Evolutionary conservation across 2,888 invertebrate species (phyloP), one percentile per base, ranked within the genome.

Genomic region (Hydriomena furcata): DNA sequence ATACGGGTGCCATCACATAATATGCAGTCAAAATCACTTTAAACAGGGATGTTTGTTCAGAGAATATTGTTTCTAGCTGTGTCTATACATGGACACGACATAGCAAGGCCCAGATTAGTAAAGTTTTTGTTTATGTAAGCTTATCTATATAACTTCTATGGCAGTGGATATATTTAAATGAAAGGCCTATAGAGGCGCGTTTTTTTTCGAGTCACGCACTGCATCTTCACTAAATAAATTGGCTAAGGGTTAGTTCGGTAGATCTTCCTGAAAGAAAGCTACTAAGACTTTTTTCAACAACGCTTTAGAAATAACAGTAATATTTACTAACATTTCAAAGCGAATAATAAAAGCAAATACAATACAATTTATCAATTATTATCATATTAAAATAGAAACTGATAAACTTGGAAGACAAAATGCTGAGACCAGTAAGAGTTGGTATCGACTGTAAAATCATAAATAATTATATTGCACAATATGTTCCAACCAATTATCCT

Each of bases 81-180:
- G 4, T 2, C 4, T 2, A n/a, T n/a, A n/a, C n/a, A 17, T 17
- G 4, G 17, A 17, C 7, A 12, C 11, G 11, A 24, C 30, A 23
- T 20, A 23, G 1, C 23, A 41, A 21, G 7, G 21, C 34, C 7
- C 12, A 24, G 4, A 8, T 21, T 21, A 23, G 7, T 10, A 35
- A 35, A 23, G 25, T 10, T 11, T 10, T 41, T 23, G 25, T 23
- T 23, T 7, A 34, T 25, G 1, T 12, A 25, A 32, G 28, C 28
- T 71, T 75, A 76, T 69, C 59, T 75, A 73, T 61, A 74, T 79
- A 75, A 69, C n/a, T 69, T 68, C 71, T 79, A 83, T 79, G 83
- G 83, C 84, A 83, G 84, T 84, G 84, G 66, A 66, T 70, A 72
- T 65, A 17, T 71, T 68, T 6, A 35, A 34, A 31, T 24, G 5